Percentiles rank a stretch among this genome's conserved stretches.
Conservation (phyloP, 1,140 invertebrate genomes). For the Palaemon carinicauda region DNA sequence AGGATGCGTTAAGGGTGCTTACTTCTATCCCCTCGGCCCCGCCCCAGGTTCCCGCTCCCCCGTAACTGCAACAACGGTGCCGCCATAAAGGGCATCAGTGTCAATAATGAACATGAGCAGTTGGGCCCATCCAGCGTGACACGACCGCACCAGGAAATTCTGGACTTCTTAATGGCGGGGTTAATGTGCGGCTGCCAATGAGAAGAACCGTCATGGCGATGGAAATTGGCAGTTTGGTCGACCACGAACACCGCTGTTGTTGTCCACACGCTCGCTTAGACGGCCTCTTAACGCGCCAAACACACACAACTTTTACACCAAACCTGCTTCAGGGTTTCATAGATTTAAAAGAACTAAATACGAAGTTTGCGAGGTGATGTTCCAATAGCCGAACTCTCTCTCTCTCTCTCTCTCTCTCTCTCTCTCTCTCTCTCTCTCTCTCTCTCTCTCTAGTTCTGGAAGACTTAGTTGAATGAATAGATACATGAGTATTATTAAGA, state of each 20-base stretch:
- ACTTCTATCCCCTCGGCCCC: too few relatives aligned
- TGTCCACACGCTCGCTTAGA: slow-evolving; percentile 47
- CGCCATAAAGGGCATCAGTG: slow-evolving; percentile 54
- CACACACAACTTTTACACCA: slow-evolving; percentile 55
- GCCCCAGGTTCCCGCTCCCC: background rate
- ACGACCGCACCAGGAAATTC: slow-evolving; percentile 54
- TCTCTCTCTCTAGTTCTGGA: background rate
- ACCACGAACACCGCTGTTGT: slow-evolving; percentile 39
- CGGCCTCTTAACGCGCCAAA: slow-evolving; percentile 35
- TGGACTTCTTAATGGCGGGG: slow-evolving; percentile 54
- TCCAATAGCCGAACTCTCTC: slow-evolving; percentile 28
- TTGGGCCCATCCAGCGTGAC: slow-evolving; percentile 49
- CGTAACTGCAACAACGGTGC: slow-evolving; percentile 42
- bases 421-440: background rate
- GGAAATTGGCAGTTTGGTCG: slow-evolving; percentile 52
- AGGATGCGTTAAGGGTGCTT: too few relatives aligned
- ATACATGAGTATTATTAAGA: too few relatives aligned
- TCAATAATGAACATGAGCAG: slow-evolving; percentile 56
- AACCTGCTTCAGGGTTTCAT: slow-evolving; percentile 48
- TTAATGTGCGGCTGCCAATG: slow-evolving; percentile 54
- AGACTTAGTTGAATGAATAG: too few relatives aligned
- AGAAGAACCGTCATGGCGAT: slow-evolving; percentile 54
- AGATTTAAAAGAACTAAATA: slow-evolving; percentile 52
- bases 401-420: background rate
- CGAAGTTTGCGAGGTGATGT: slow-evolving; percentile 51